Base-by-base conservation (phyloP, 2,888 invertebrate genomes). In the Acanthosepion lycidas region DNA sequence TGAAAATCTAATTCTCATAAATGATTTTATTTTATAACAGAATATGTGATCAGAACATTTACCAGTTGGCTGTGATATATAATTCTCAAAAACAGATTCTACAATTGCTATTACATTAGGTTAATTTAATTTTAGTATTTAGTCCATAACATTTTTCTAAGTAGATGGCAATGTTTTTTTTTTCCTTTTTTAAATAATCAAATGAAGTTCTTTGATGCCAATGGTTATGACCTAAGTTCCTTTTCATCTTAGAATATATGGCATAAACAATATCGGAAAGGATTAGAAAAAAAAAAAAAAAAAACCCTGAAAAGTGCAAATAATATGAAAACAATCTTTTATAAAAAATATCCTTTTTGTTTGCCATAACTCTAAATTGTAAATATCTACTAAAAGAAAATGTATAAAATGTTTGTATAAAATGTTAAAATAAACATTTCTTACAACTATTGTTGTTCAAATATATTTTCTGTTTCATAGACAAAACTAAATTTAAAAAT, bases 1-100 rank as follows among this genome's bases (percentile, higher is more conserved):
- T 78, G n/a, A 33, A n/a, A 78, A 15, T 33, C 78, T 78, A 33
- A 15, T 78, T 78, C 78, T 78, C n/a, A 1, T 59, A 59, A 59
- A 59, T 23, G 59, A 6, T 59, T 59, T 59, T n/a, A n/a, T 78
- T 78, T 78, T 78, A 78, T 12, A 78, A 78, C n/a, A 78, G n/a
- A 78, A 78, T 42, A 42, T 78, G 78, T 33, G 78, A 78, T 78
- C 59, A 59, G 59, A 59, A 59, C 59, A 59, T 59, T 59, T 78
- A 78, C n/a, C n/a, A 78, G 78, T 78, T 78, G 78, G 78, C 78
- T 78, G 78, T 78, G n/a, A 78, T 78, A 78, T 78, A n/a, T 28
- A 78, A 78, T n/a, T 3, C n/a, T 78, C 78, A 78, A 6, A 78
- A 78, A 78, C 15, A 78, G 78, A 78, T 78, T 78, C 78, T n/a